Conservation (phyloP, 2,797 vertebrate genomes). For the Microcaecilia unicolor region DNA sequence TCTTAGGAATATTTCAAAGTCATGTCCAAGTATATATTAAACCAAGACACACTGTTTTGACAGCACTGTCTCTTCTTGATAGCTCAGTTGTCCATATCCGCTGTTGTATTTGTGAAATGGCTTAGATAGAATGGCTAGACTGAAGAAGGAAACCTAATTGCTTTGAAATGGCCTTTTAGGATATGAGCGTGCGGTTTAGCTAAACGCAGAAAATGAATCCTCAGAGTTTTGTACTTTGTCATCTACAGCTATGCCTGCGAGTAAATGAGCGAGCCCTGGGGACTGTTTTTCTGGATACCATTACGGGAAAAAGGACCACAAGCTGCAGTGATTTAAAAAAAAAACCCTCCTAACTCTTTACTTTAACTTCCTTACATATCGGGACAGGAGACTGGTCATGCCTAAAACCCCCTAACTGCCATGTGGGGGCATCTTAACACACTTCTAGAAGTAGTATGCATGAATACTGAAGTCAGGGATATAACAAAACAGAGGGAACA, state of each 20-base stretch:
- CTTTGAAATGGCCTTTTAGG: constrained; percentile 49
- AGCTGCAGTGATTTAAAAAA: too few species aligned
- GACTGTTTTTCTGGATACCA: too few species aligned
- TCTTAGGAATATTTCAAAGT: constrained; percentile 41
- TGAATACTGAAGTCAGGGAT: too few species aligned
- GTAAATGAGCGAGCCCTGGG: too few species aligned
- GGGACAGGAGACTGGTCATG: too few species aligned
- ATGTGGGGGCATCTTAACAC: too few species aligned
- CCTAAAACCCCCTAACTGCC: too few species aligned
- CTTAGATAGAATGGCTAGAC: constrained; percentile 45
- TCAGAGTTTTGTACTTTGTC: constrained; percentile 31
- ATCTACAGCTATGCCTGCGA: constrained; percentile 23
- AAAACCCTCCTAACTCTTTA: too few species aligned
- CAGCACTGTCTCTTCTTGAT: constrained; percentile 44
- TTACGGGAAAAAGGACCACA: too few species aligned
- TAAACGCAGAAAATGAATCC: constrained; percentile 40
- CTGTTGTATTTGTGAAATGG: constrained; percentile 45
- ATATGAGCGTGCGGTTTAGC: constrained; percentile 38
- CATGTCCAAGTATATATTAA: constrained; percentile 36
- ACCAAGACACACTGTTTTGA: constrained; percentile 48
- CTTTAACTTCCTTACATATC: too few species aligned
- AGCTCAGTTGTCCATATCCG: constrained; percentile 41
- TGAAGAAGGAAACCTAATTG: constrained; percentile 43
- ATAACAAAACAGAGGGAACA: too few species aligned
- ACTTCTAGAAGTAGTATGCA: too few species aligned